A percentile compares a stretch with the other conserved stretches of the same genome.
phyloP scores from a whole-genome alignment of 2,888 invertebrate species.

The Synanthedon andrenaeformis region DNA sequence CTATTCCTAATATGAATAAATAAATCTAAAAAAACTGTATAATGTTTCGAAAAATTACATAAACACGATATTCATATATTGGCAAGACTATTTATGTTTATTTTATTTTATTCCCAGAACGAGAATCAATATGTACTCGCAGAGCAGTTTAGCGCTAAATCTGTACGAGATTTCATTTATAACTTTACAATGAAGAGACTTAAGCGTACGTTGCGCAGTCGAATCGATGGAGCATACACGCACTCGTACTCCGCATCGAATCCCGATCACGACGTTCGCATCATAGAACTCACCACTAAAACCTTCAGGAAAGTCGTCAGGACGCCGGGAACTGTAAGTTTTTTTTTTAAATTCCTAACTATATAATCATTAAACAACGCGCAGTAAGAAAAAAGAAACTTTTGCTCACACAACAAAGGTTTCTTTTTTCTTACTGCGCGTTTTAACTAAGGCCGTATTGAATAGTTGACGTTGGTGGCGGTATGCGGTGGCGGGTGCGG shows the following conservation, averaged over 20 bases:
- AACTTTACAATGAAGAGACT: constrained; percentile 58
- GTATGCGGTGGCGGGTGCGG: constrained; percentile 85
- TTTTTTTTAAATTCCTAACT: neutral
- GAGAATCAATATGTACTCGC: constrained; percentile 76
- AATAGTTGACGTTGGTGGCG: constrained; percentile 77
- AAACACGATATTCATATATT: too few relatives aligned
- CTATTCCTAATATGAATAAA: too few relatives aligned
- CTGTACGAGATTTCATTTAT: constrained; percentile 63
- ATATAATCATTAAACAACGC: too few relatives aligned
- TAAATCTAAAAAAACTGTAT: too few relatives aligned
- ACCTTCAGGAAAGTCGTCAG: constrained; percentile 74
- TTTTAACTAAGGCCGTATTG: neutral
- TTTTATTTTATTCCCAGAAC: constrained; percentile 55
- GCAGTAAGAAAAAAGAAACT: too few relatives aligned
- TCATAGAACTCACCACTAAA: constrained; percentile 75
- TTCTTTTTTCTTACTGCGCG: constrained; percentile 1
- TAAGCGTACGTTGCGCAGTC: constrained; percentile 48
- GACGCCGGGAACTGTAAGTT: constrained; percentile 70
- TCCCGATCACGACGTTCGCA: constrained; percentile 6
- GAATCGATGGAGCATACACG: constrained; percentile 46
- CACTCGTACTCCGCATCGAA: constrained; percentile 43
- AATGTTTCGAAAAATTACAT: too few relatives aligned
- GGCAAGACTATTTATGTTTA: too few relatives aligned
- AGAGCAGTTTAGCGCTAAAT: constrained; percentile 57
- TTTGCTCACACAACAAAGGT: neutral